Evolutionary conservation across 2,888 invertebrate species (phyloP), one percentile per base, ranked within the genome.

Genomic region (Mesorhabditis sp.): DNA sequence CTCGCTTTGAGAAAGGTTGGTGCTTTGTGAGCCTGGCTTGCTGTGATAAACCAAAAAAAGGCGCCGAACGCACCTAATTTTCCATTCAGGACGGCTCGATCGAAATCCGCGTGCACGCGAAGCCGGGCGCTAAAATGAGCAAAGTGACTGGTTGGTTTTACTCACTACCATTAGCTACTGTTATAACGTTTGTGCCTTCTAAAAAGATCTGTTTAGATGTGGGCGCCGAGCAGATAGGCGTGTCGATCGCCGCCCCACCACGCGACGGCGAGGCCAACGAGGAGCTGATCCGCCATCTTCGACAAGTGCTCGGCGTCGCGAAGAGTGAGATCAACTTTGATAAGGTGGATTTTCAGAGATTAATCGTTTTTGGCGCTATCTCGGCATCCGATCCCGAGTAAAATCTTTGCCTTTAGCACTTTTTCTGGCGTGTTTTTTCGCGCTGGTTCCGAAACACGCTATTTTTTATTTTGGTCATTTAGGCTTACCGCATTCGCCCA

Each of bases 201-300:
- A 42, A 50, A 43, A 42, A 10, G 28, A 65, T 28, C 64, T 43
- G 10, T 72, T 73, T 68, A 82, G 82, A 78, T 64, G 71, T 82
- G 5, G 74, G 76, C 43, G 76, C 74, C 41, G 85, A 86, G 2
- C 91, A 92, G 82, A 89, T 92, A 43, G 90, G 91, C n/a, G 88
- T 92, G 13, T 91, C 92, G 85, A 92, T 92, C 75, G 90, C 90
- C 71, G 92, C 92, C 2, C 92, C 92, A n/a, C 92, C 92, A 0
- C 89, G 90, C 4, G 92, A 92, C 82, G 92, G 92, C 4, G 91
- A 92, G 87, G 92, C 92, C 10, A 92, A 92, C 82, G 88, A 90
- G 58, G 92, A 92, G 84, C 88, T 92, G 6, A 87, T 92, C 0
- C 91, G 91, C 85, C 92, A 90, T 82, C 86, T 92, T 66, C 89